A percentile compares a stretch with the other conserved stretches of the same genome.
Conservation (phyloP, 2,113 vertebrate genomes). For the Cettia cetti region DNA sequence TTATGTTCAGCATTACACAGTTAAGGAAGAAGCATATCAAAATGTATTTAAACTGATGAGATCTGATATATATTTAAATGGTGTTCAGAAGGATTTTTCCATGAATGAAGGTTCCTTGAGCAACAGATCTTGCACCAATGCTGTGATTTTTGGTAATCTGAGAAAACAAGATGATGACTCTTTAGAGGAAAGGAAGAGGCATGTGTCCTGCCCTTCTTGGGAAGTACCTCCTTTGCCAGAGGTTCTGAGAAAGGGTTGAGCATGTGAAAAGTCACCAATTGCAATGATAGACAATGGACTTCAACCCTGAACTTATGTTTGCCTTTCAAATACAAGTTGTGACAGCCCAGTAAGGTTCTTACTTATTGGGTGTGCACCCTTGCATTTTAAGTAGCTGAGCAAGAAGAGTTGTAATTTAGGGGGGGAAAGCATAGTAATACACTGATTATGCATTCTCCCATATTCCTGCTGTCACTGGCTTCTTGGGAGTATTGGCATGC, state of each 20-base stretch:
- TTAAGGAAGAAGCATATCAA: constrained; percentile 5
- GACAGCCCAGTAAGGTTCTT: neutral
- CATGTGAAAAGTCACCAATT: neutral
- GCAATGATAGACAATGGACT: neutral
- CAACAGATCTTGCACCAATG: neutral
- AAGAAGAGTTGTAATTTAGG: neutral
- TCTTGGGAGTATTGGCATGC: neutral
- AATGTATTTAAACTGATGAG: constrained; percentile 6
- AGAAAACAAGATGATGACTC: neutral
- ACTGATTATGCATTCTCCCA: neutral
- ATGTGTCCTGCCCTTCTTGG: neutral
- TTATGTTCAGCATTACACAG: constrained; percentile 22
- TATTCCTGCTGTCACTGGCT: neutral
- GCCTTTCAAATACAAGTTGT: neutral
- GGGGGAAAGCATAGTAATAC: neutral
- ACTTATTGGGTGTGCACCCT: neutral
- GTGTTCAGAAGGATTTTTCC: neutral
- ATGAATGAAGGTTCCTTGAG: neutral
- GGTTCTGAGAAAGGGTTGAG: neutral
- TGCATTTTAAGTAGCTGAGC: neutral
- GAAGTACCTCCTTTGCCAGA: neutral
- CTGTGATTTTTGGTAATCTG: neutral
- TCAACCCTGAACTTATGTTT: neutral
- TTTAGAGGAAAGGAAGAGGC: neutral
- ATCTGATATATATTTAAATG: neutral